phyloP scores from a whole-genome alignment of 2,888 invertebrate genomes.

The Sphaeridia pumilis region DNA sequence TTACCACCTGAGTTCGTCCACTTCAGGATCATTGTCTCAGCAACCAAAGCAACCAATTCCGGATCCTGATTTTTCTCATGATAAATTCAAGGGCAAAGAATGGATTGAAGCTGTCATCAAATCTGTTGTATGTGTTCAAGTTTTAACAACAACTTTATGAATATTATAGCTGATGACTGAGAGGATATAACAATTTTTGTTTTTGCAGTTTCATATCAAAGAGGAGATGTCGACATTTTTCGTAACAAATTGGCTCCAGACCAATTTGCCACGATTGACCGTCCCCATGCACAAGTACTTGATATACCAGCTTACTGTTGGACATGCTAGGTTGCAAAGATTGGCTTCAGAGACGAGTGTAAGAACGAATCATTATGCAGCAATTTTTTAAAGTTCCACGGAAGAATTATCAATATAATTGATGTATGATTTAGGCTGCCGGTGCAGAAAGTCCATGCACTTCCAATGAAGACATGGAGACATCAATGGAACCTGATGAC shows the following conservation, averaged over 20 bases:
- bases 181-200: neutral
- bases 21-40: slow-evolving; percentile 5
- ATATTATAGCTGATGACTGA: neutral
- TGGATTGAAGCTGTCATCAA: slow-evolving; percentile 51
- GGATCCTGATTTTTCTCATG: slow-evolving; percentile 6
- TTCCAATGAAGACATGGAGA: neutral
- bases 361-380: neutral
- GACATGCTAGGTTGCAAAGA: slow-evolving; percentile 39
- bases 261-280: slow-evolving; percentile 63
- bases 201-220: slow-evolving; percentile 58
- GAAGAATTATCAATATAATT: neutral
- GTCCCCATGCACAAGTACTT: slow-evolving; percentile 62
- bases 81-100: slow-evolving; percentile 20
- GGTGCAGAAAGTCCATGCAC: neutral
- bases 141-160: neutral
- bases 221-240: slow-evolving; percentile 59
- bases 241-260: slow-evolving; percentile 68
- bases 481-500: neutral
- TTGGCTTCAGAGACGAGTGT: slow-evolving; percentile 10
- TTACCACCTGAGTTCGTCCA: slow-evolving; percentile 25
- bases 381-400: neutral
- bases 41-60: neutral
- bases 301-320: slow-evolving; percentile 49
- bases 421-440: neutral
- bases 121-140: slow-evolving; percentile 50